These are phyloP conservation scores for Tromatobia lineatoria DNA, from an alignment of 2,888 invertebrate species.

Conservation along the genomic window DNA sequence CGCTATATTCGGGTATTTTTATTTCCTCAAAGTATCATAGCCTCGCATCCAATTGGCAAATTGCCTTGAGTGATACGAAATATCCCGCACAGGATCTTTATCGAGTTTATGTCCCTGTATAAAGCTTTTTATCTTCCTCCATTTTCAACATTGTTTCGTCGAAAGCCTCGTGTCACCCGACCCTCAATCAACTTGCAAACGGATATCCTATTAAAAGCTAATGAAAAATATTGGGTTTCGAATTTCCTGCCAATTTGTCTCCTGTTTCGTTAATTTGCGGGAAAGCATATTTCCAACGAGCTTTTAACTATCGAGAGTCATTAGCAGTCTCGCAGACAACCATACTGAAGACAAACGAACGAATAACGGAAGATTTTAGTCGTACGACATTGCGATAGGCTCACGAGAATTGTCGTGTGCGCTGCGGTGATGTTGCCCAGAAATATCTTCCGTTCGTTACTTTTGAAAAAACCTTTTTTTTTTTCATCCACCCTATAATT, in stretches of 20 bases:
- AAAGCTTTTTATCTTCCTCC: slow-evolving; percentile 2
- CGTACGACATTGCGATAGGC: slow-evolving; percentile 22
- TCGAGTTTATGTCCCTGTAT: background rate
- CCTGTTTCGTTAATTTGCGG: slow-evolving; percentile 4
- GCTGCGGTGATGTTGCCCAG: slow-evolving; percentile 13
- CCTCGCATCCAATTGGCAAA: slow-evolving; percentile 31
- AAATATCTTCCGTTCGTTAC: too few relatives aligned
- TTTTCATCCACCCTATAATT: too few relatives aligned
- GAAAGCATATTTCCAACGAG: background rate
- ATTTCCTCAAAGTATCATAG: background rate
- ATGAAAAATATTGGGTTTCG: background rate
- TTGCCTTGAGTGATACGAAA: slow-evolving; percentile 20
- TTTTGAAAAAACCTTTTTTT: too few relatives aligned
- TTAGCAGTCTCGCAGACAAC: background rate
- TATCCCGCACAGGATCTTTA: background rate
- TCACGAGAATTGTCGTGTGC: slow-evolving; percentile 21
- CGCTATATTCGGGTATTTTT: background rate
- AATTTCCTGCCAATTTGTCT: background rate
- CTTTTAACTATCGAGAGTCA: background rate
- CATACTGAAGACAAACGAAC: background rate
- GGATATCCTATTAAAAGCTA: background rate
- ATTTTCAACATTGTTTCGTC: slow-evolving; percentile 3
- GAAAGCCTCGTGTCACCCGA: background rate
- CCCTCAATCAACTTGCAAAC: background rate
- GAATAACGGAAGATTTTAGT: slow-evolving; percentile 5